Evolutionary conservation across 2,797 vertebrate species (phyloP), one percentile per base, ranked within the genome.

Genomic region (Centroberyx gerrardi): DNA sequence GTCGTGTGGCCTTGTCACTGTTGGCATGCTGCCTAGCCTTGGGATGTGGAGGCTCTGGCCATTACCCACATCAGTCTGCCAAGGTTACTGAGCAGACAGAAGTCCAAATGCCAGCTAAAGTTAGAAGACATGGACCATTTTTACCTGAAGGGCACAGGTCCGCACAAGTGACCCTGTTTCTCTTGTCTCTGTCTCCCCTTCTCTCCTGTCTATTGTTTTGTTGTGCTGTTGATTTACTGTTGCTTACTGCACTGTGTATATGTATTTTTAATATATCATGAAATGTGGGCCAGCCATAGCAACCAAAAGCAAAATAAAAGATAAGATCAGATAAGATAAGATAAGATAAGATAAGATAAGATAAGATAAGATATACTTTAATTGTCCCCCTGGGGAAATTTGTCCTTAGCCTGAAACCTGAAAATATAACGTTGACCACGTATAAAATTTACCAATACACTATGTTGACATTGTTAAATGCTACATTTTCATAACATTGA

Each of bases 31-130:
- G 74, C 83, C 83, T 89, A 74, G 84, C 78, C 81, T 80, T 83
- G 76, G 85, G 85, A 78, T 80, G 74, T 55, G 72, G 74, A 51
- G 61, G 44, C 73, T 63, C 51, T 65, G 77, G 76, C 68, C 68
- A 69, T 81, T 64, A 74, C 69, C 61, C 40, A 7, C 68, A 67
- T 76, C 76, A 80, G 59, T 79, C 71, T 79, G 73, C 78, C 88
- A 94, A 93, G 91, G 92, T 89, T 88, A 85, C 77, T 44, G 72
- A 59, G 8, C 54, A 62, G 64, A 83, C 68, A 38, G 56, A 52
- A 72, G 74, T 75, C 76, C 74, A 86, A 81, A 90, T 83, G 80
- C 82, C 88, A 80, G 84, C 93, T 94, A 94, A 94, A 94, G 88
- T 94, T 95, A 95, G 93, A 87, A 78, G 64, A 86, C 60, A 36